Evolutionary conservation across 2,797 vertebrate species (phyloP).

Genomic region (Alauda arvensis): DNA sequence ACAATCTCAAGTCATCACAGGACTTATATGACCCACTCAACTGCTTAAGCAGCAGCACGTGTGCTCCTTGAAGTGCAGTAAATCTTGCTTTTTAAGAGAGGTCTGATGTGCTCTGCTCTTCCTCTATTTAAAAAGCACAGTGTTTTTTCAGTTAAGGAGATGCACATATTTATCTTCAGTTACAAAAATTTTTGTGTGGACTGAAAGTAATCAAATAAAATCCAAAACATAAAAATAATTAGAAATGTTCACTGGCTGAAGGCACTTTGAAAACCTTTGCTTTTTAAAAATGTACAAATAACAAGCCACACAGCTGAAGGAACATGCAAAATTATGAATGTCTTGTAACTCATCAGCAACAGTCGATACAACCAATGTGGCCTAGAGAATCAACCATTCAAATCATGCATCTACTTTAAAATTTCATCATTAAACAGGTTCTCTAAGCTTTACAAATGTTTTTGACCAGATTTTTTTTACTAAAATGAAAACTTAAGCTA

Average conservation of each 20-base stretch:
- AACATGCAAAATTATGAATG: background rate
- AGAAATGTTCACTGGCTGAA: background rate
- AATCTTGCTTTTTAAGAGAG: background rate
- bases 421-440: background rate
- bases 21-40: background rate
- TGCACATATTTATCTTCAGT: background rate
- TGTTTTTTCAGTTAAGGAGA: background rate
- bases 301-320: background rate
- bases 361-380: background rate
- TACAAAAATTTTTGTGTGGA: background rate
- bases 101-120: background rate
- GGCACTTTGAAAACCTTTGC: background rate
- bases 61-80: background rate
- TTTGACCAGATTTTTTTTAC: background rate
- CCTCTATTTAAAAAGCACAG: background rate
- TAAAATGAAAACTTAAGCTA: background rate
- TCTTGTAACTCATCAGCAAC: background rate
- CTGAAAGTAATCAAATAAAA: background rate
- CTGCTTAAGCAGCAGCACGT: background rate
- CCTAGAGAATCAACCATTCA: background rate
- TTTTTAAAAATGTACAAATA: background rate
- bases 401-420: background rate
- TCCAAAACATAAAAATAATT: background rate
- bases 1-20: background rate
- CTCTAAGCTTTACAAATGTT: background rate